Conservation (phyloP, 92 coral and sea anemone genomes). For the Zoanthus sociatus region DNA sequence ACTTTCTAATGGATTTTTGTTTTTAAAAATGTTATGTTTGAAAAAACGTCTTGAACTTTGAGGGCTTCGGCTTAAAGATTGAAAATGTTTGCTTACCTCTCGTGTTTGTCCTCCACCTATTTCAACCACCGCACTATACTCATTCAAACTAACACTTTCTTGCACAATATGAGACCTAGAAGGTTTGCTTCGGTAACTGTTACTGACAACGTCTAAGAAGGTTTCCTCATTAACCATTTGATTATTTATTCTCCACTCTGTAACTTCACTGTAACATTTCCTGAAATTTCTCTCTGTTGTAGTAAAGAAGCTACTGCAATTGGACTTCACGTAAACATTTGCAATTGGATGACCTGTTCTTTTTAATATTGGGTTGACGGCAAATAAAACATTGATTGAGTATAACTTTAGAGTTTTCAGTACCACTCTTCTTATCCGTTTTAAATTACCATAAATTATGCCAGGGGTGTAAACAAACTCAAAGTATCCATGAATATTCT, state of each 20-base stretch:
- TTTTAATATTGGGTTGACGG: constrained; percentile 60
- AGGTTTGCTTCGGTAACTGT: constrained; percentile 27
- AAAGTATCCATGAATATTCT: constrained; percentile 69
- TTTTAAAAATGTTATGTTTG: no score
- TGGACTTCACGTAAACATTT: constrained; percentile 35
- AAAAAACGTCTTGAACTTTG: no score
- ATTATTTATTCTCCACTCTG: constrained; percentile 57
- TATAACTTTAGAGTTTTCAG: constrained; percentile 50
- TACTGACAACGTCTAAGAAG: constrained; percentile 59
- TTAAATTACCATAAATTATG: constrained; percentile 71
- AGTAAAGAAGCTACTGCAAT: not conserved
- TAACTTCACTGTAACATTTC: constrained; percentile 8
- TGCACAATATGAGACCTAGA: constrained; percentile 57
- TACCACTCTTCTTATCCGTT: constrained; percentile 66
- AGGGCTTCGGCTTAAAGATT: no score
- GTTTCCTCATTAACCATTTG: constrained; percentile 42
- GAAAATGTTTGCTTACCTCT: constrained; percentile 54
- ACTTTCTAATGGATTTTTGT: no score
- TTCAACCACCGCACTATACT: constrained; percentile 69
- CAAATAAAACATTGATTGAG: constrained; percentile 50
- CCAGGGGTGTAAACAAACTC: constrained; percentile 77
- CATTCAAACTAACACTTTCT: constrained; percentile 49
- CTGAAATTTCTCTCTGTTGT: not conserved
- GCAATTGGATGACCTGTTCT: constrained; percentile 10
- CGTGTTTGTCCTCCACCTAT: constrained; percentile 50